Evolutionary conservation across 2,888 invertebrate genomes (phyloP), one percentile per base, ranked within the genome.

Genomic region (Chalcis sispes): DNA sequence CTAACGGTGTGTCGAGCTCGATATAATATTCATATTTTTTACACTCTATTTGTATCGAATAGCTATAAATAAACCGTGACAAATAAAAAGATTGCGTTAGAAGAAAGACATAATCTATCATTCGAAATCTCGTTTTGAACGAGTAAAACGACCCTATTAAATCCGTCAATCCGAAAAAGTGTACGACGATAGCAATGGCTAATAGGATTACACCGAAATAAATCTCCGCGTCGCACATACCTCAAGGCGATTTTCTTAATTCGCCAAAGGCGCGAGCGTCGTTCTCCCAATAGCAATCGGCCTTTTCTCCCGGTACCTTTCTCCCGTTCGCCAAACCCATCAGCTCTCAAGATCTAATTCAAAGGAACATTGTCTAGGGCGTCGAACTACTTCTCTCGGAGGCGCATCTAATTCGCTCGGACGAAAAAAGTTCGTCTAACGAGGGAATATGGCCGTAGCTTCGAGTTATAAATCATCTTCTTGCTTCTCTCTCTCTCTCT

Each of bases 401-500:
- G 36, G 18, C 29, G 27, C 46, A 1, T 23, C 59, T 40, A 50
- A 58, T 52, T 52, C 25, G 52, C 52, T 52, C 25, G 3, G 27
- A 52, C 25, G 52, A 52, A 52, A 52, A 52, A 1, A 2, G 25
- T 10, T 18, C 18, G 56, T 23, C 18, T 59, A 62, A 62, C 62
- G 62, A 62, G 62, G n/a, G 8, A 20, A 15, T 48, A 23, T 8
- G 32, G 10, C n/a, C n/a, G 46, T 15, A 46, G 13, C 32, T 56
- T 62, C 61, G 27, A 52, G 54, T 25, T 64, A 18, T 64, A 72
- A 72, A 72, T 72, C 64, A 72, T 72, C 64, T 2, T 18, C 36
- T 15, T 29, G 3, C n/a, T 10, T 20, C 1, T n/a, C 50, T 50
- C 50, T 50, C 50, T 50, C 10, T 10, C 15, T 15, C 15, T 10